Conservation (phyloP, 2,797 vertebrate species). For the Ctenopoma kingsleyae region DNA sequence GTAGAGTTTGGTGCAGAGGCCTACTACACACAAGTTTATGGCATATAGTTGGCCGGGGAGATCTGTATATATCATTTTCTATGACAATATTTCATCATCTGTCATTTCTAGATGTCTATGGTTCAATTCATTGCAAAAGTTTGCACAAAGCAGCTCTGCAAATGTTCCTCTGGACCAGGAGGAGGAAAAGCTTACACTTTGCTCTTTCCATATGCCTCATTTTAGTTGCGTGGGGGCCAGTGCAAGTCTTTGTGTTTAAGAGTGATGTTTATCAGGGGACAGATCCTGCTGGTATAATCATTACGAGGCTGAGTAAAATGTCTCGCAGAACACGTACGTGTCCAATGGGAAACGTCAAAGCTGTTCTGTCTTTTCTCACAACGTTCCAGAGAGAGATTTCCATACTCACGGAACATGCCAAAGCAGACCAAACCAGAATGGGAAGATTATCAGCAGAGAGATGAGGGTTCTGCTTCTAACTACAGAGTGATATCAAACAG, state of each 20-base stretch:
- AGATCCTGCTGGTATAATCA: conserved; percentile 79
- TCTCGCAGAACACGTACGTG: conserved; percentile 74
- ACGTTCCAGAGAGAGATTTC: conserved; percentile 60
- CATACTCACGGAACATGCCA: conserved; percentile 54
- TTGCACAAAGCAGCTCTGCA: conserved; percentile 57
- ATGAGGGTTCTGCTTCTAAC: conserved; percentile 62
- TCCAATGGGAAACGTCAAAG: conserved; percentile 75
- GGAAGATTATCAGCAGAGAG: conserved; percentile 68
- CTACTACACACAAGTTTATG: conserved; percentile 44
- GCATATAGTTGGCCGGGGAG: conserved; percentile 44
- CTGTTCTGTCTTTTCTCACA: conserved; percentile 76
- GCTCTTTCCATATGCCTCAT: conserved; percentile 62
- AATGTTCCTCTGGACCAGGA: conserved; percentile 38
- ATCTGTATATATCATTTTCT: conserved; percentile 58
- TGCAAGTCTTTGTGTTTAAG: conserved; percentile 70
- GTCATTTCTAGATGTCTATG: conserved; percentile 46
- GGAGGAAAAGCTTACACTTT: conserved; percentile 74
- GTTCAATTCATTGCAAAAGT: conserved; percentile 52
- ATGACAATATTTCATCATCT: conserved; percentile 61
- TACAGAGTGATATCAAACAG: conserved; percentile 68
- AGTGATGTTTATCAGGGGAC: conserved; percentile 79
- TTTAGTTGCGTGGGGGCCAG: conserved; percentile 66
- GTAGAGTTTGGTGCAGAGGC: conserved; percentile 41
- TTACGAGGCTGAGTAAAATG: conserved; percentile 73
- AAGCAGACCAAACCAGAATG: conserved; percentile 50